Evolutionary conservation across 1,140 invertebrate genomes (phyloP).

Genomic region (Drosophila quadrilineata): DNA sequence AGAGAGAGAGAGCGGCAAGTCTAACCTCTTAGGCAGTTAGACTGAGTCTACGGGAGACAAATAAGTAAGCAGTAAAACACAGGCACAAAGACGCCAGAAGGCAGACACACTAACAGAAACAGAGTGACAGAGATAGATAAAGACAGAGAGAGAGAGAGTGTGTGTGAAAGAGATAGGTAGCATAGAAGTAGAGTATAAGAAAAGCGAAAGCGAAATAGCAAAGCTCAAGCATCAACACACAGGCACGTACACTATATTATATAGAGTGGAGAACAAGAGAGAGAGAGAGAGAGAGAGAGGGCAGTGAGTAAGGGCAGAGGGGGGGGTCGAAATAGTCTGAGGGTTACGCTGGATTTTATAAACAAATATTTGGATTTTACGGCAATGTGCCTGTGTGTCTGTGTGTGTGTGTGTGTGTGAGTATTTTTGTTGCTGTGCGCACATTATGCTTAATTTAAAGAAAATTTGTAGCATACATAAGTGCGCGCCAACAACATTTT

Average conservation of each 20-base stretch:
- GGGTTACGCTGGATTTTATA: constrained; percentile 46
- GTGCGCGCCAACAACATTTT: constrained; percentile 37
- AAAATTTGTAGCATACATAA: constrained; percentile 22
- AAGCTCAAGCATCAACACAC: constrained; percentile 50
- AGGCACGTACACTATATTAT: constrained; percentile 65
- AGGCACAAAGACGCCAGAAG: neutral
- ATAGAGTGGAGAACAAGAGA: neutral
- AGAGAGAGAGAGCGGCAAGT: neutral
- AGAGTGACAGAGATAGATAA: neutral
- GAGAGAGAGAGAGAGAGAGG: neutral
- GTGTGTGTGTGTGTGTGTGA: neutral
- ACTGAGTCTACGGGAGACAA: constrained; percentile 11
- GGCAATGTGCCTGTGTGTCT: constrained; percentile 24
- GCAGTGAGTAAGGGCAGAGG: neutral
- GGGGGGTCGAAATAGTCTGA: too few relatives aligned
- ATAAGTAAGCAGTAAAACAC: constrained; percentile 2
- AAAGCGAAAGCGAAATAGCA: constrained; percentile 8
- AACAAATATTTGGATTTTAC: constrained; percentile 76
- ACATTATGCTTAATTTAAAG: constrained; percentile 42
- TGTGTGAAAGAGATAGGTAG: neutral
- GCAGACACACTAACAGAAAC: neutral
- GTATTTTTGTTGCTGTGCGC: constrained; percentile 13
- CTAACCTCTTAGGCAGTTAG: neutral
- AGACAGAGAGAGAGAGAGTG: neutral
- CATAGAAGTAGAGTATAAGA: neutral